These are phyloP conservation scores for Euwallacea fornicatus DNA, from an alignment of 1,140 invertebrate genomes.

Conservation along the genomic window DNA sequence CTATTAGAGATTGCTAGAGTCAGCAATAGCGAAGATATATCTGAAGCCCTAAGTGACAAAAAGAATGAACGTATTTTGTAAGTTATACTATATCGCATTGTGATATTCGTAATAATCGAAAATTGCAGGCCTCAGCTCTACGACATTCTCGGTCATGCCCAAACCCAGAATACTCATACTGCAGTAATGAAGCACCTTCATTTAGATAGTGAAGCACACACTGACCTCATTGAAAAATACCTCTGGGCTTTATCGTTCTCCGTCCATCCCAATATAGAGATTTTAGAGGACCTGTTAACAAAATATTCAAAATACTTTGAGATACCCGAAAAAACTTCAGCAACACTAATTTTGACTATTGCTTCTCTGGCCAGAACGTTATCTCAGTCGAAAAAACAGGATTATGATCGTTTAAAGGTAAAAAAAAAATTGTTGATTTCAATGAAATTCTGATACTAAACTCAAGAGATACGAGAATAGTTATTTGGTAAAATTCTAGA, in stretches of 20 bases:
- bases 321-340: conserved; percentile 61
- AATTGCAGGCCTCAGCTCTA: conserved; percentile 63
- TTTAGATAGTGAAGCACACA: conserved; percentile 59
- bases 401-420: conserved; percentile 45
- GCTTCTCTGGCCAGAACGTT: conserved; percentile 63
- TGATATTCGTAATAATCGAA: conserved; percentile 13
- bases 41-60: conserved; percentile 61
- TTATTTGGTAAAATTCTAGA: too few species aligned
- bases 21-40: conserved; percentile 62
- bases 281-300: conserved; percentile 63
- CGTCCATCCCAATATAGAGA: conserved; percentile 60
- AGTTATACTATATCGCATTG: conserved; percentile 47
- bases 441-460: too few species aligned
- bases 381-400: conserved; percentile 12
- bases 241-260: conserved; percentile 71
- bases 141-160: conserved; percentile 70
- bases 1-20: conserved; percentile 63
- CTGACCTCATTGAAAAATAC: conserved; percentile 70
- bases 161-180: conserved; percentile 66
- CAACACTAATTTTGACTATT: conserved; percentile 66
- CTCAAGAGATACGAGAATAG: too few species aligned
- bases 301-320: conserved; percentile 56
- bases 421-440: neutral
- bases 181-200: conserved; percentile 67
- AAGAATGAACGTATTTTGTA: conserved; percentile 60